These are phyloP conservation scores for Dione vanillae DNA, from an alignment of 2,888 invertebrate genomes.

Conservation along the genomic window DNA sequence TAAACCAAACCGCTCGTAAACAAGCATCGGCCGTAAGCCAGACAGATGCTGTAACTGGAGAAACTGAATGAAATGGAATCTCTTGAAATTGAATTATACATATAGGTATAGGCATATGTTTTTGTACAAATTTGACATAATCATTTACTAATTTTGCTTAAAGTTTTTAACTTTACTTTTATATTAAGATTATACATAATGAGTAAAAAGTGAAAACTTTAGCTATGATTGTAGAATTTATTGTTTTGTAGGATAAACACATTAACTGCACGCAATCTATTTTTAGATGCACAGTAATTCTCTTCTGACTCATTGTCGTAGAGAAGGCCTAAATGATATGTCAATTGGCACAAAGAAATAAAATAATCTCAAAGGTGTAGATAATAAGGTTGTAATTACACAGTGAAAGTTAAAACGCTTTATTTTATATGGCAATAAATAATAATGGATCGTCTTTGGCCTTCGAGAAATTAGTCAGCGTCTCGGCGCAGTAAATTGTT, in stretches of 20 bases:
- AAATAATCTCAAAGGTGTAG: constrained; percentile 55
- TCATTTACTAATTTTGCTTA: too few relatives aligned
- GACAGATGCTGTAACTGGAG: constrained; percentile 51
- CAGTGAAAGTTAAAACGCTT: constrained; percentile 50
- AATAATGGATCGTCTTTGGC: constrained; percentile 80
- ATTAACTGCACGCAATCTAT: constrained; percentile 59
- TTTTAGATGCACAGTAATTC: constrained; percentile 68
- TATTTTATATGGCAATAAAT: constrained; percentile 79
- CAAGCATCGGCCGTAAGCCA: constrained; percentile 49
- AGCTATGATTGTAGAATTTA: constrained; percentile 51
- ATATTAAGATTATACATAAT: not conserved
- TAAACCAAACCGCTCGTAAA: constrained; percentile 52
- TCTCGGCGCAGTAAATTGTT: constrained; percentile 59
- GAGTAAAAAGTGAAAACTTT: constrained; percentile 28
- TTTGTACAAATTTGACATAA: too few relatives aligned
- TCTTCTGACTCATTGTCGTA: constrained; percentile 68
- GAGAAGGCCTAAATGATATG: constrained; percentile 69
- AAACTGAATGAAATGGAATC: constrained; percentile 46
- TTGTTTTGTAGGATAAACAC: constrained; percentile 51
- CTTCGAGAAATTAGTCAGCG: constrained; percentile 80
- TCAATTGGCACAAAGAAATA: constrained; percentile 51
- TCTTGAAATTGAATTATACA: constrained; percentile 39
- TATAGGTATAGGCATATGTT: not conserved
- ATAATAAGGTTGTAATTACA: constrained; percentile 56
- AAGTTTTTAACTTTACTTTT: too few relatives aligned